A percentile compares a stretch with the other conserved stretches of the same genome.
Evolutionary conservation across 2,113 vertebrate species (phyloP).

Genomic region (Ageneiosus marmoratus): DNA sequence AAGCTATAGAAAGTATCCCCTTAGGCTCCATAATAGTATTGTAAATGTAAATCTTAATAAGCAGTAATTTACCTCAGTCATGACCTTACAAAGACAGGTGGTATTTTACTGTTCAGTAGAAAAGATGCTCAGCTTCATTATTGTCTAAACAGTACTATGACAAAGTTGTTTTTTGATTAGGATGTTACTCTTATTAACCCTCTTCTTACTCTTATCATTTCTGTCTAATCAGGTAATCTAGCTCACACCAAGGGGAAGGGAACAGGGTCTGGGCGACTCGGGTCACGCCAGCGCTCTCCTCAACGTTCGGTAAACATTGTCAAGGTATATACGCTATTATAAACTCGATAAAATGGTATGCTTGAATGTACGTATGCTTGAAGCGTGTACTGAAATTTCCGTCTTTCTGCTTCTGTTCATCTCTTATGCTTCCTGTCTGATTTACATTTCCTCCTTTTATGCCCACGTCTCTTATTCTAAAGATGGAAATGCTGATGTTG

Average conservation of each 20-base stretch:
- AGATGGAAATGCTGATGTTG: constrained; percentile 81
- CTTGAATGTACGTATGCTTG: background rate
- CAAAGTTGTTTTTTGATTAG: too few relatives aligned
- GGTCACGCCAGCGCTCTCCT: constrained; percentile 67
- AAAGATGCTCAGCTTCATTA: too few relatives aligned
- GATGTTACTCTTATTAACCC: background rate
- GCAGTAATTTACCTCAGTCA: too few relatives aligned
- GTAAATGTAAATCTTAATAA: background rate
- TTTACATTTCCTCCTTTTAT: constrained; percentile 53
- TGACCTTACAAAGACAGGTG: too few relatives aligned
- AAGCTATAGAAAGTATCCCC: background rate
- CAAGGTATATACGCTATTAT: background rate
- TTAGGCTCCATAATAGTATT: background rate
- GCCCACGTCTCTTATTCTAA: constrained; percentile 69
- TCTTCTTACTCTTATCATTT: background rate
- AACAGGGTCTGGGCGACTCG: constrained; percentile 71
- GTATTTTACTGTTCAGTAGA: too few relatives aligned
- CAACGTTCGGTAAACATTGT: constrained; percentile 85
- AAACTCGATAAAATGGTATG: background rate
- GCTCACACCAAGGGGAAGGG: constrained; percentile 89
- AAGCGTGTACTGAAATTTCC: background rate
- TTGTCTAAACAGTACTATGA: too few relatives aligned
- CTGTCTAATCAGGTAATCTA: constrained; percentile 82
- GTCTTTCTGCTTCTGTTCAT: too few relatives aligned
- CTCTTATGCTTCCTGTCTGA: background rate